These are phyloP conservation scores for Mactra quadrangularis DNA, from an alignment of 1,140 invertebrate species.

Conservation along the genomic window DNA sequence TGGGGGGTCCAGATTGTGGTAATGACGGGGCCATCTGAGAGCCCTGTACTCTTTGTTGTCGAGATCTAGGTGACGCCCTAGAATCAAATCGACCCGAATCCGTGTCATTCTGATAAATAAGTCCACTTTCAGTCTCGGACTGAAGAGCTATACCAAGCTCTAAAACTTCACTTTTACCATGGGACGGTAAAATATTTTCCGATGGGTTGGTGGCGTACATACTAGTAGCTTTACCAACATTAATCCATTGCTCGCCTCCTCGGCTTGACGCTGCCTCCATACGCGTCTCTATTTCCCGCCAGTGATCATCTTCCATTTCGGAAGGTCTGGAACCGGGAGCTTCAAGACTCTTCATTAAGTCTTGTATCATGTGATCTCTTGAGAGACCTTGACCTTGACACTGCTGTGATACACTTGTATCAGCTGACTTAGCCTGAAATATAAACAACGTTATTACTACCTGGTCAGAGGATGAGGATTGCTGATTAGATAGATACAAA, in stretches of 20 bases:
- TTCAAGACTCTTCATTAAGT: conserved; percentile 20
- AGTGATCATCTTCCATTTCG: conserved; percentile 65
- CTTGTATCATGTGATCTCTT: conserved; percentile 44
- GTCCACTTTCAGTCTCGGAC: conserved; percentile 74
- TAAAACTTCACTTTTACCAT: conserved; percentile 70
- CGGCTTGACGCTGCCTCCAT: conserved; percentile 42
- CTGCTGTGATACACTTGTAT: conserved; percentile 18
- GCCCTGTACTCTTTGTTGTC: conserved; percentile 23
- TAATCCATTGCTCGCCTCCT: conserved; percentile 67
- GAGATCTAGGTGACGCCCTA: conserved; percentile 4
- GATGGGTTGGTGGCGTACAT: conserved; percentile 33
- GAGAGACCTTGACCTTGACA: conserved; percentile 43
- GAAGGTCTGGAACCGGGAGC: not conserved
- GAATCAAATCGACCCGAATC: conserved; percentile 69
- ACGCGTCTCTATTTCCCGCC: conserved; percentile 67
- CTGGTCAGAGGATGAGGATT: no score
- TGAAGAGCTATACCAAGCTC: conserved; percentile 73
- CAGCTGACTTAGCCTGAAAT: conserved; percentile 32
- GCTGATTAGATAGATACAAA: no score
- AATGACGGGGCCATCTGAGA: conserved; percentile 55
- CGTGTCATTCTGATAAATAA: conserved; percentile 78
- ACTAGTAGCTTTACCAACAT: conserved; percentile 71
- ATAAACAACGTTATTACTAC: no score
- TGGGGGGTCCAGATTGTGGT: conserved; percentile 21
- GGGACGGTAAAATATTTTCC: conserved; percentile 59